These are phyloP conservation scores for Telenomus remus DNA, from an alignment of 1,140 invertebrate species.

Conservation along the genomic window DNA sequence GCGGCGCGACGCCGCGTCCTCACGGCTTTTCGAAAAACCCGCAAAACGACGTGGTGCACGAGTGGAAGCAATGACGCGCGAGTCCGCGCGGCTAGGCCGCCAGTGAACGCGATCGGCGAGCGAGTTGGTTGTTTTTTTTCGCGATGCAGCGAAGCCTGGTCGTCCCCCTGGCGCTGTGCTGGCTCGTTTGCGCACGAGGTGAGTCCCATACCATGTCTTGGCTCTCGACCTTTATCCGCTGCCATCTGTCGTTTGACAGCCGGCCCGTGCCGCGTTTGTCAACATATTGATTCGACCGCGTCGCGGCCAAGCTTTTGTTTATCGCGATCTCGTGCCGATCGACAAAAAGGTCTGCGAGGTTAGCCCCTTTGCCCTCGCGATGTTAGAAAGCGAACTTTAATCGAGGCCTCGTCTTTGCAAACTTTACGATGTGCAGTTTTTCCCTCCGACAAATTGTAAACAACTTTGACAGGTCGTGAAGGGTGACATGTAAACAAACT, in stretches of 20 bases:
- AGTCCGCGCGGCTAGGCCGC: constrained; percentile 12
- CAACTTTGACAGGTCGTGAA: no score
- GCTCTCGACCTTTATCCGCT: constrained; percentile 20
- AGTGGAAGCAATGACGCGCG: constrained; percentile 12
- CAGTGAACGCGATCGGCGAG: constrained; percentile 19
- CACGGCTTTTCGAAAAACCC: constrained; percentile 12
- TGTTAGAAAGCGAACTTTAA: not conserved
- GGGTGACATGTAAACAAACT: no score
- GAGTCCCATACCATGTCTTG: constrained; percentile 5
- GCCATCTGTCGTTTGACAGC: constrained; percentile 42
- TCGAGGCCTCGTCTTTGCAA: not conserved
- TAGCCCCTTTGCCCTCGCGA: constrained; percentile 5
- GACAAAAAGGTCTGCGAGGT: constrained; percentile 12
- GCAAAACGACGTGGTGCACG: not conserved
- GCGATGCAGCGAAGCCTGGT: constrained; percentile 23
- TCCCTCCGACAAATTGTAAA: no score
- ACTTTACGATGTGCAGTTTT: no score
- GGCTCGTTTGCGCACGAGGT: constrained; percentile 33
- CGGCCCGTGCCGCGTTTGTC: constrained; percentile 32
- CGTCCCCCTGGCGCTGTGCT: constrained; percentile 36
- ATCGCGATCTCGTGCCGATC: not conserved
- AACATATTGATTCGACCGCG: constrained; percentile 32
- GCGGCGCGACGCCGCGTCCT: constrained; percentile 19
- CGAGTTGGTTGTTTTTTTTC: constrained; percentile 4
- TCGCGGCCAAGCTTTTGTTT: constrained; percentile 11